Evolutionary conservation across 2,797 vertebrate species (phyloP), one percentile per base, ranked within the genome.

Genomic region (Sebastes hubbsi): DNA sequence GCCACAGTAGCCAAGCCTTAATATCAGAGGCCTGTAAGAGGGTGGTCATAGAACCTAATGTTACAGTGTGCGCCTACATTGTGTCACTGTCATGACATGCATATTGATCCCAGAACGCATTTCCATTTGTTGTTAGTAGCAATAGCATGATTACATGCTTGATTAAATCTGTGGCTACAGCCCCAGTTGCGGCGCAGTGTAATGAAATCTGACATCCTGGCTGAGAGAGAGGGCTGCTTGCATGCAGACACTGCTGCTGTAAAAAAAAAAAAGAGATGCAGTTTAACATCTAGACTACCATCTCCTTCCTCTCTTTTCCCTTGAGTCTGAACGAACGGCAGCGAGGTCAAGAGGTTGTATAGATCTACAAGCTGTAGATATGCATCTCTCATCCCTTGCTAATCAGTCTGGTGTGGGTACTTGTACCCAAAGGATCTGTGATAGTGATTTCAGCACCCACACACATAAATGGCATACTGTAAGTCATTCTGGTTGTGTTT

Each of bases 201-300:
- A 91, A 92, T 92, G 81, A 91, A 87, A 94, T 84, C 78, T 87
- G 88, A 92, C 85, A 83, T 69, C 34, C 22, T 38, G 70, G 65
- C 76, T 89, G 78, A 81, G 34, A 77, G 49, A 61, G 49, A 61
- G 65, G 71, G 77, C 70, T 66, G 75, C 72, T 64, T 64, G 49
- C 80, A 82, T 74, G 70, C 56, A 84, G 38, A 80, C 24, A 25
- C 70, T 13, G 30, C 54, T 11, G 22, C 29, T 56, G 38, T 71
- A 34, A 65, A n/a, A 22, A 22, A 38, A 38, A 69, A 16, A 8
- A 32, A 81, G 73, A 72, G 70, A 87, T 24, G 25, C 70, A 59
- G 29, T 34, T 62, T 66, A 55, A 65, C 63, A 72, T 61, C 29
- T 5, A 77, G 46, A 52, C 52, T 54, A 54, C 56, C 14, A 38